Base-by-base conservation (phyloP, 2,113 vertebrate genomes). In the Chamaetylas fuelleborni region DNA sequence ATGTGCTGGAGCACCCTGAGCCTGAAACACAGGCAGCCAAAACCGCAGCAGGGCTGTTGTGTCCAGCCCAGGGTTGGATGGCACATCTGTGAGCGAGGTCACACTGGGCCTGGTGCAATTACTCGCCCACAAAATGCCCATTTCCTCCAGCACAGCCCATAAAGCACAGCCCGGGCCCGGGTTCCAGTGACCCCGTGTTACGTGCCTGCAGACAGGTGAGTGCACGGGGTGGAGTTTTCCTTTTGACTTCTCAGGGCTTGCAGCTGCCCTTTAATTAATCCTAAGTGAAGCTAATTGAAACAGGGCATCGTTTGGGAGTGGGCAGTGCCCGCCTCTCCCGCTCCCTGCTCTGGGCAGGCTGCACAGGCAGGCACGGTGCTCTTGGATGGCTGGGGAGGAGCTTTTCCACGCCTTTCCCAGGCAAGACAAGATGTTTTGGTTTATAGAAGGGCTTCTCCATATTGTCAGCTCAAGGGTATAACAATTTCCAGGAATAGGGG, bases 201-300 rank as follows among this genome's bases (percentile, higher is more conserved):
- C 95, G 96, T 95, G 96, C 95, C 71, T 88, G 8, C 88, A 90
- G 45, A 83, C 95, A 96, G 94, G 95, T 95, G 94, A 95, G 94
- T 70, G 7, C 7, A 0, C 6, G n/a, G 96, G 93, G 94, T 94
- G 95, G 96, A 76, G 94, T 12, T 95, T 91, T 53, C 84, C 90
- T 88, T 70, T 28, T 22, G 78, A 36, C 86, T 93, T 92, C 2
- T 57, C 92, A 34, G 47, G 72, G 86, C 79, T 95, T 42, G 70
- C 91, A 92, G 84, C 91, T 96, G 91, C 96, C 93, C 95, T 96
- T 97, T 97, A 96, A 97, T 97, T 96, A 96, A 53, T 78, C 45
- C 45, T 40, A 70, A 96, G 94, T 54, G 90, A 82, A 86, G 92
- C 81, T 94, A 94, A 96, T 96, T 92, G 93, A 34, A 85, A 19